These are phyloP conservation scores for Trichogramma evanescens DNA, from an alignment of 2,888 invertebrate species.

Conservation along the genomic window DNA sequence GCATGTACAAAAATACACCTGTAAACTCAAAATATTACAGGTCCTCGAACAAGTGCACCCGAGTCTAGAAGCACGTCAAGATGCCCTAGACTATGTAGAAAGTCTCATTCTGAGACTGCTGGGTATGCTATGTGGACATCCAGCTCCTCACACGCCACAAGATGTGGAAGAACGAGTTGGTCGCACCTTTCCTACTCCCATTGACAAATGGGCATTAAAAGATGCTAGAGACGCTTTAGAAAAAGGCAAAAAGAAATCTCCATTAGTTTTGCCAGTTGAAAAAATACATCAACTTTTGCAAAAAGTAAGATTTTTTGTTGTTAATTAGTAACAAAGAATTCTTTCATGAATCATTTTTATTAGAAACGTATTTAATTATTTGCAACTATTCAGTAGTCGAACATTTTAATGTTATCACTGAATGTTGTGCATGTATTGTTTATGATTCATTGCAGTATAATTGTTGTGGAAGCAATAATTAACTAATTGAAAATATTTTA, in stretches of 20 bases:
- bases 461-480: constrained; percentile 1
- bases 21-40: constrained; percentile 47
- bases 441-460: background rate
- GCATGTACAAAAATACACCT: background rate
- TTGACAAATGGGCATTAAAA: constrained; percentile 86
- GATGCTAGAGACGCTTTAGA: constrained; percentile 83
- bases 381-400: no score
- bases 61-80: constrained; percentile 75
- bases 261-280: constrained; percentile 73
- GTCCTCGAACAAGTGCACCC: constrained; percentile 87
- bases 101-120: constrained; percentile 80
- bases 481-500: constrained; percentile 27
- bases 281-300: constrained; percentile 82
- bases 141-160: constrained; percentile 70
- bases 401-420: no score
- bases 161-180: constrained; percentile 91
- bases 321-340: background rate
- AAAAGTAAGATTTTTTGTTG: constrained; percentile 52
- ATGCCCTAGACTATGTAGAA: constrained; percentile 89
- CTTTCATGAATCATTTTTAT: background rate
- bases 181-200: constrained; percentile 88
- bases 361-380: background rate
- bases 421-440: no score
- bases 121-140: constrained; percentile 79
- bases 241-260: constrained; percentile 68